Evolutionary conservation across 2,888 invertebrate species (phyloP).

Genomic region (Pseudoips prasinana): DNA sequence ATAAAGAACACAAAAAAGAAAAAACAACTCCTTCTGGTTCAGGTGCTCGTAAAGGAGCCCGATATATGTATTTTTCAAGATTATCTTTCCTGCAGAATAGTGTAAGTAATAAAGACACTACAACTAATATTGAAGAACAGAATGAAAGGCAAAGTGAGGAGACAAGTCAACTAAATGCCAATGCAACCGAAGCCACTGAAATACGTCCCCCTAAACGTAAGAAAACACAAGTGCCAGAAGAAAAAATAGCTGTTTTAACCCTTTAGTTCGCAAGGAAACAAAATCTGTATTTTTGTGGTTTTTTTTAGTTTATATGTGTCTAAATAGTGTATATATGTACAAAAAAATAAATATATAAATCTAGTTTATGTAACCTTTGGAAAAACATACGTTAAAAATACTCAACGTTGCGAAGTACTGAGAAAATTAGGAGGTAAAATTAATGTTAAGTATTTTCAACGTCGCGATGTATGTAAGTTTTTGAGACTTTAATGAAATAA

Average conservation of each 20-base stretch:
- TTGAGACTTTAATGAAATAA: too few species aligned
- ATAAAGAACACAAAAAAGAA: constrained; percentile 29
- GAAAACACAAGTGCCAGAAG: constrained; percentile 31
- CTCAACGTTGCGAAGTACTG: too few species aligned
- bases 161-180: constrained; percentile 26
- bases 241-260: constrained; percentile 28
- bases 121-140: constrained; percentile 28
- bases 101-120: constrained; percentile 29
- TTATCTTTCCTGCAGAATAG: constrained; percentile 35
- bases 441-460: too few species aligned
- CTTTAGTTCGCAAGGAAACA: too few species aligned
- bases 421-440: too few species aligned
- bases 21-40: constrained; percentile 27
- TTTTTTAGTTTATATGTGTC: too few species aligned
- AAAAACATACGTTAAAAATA: too few species aligned
- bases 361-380: too few species aligned
- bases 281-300: too few species aligned
- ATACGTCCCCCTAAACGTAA: constrained; percentile 28
- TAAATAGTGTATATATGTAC: too few species aligned
- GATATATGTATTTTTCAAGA: constrained; percentile 35
- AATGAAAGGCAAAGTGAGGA: constrained; percentile 29
- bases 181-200: constrained; percentile 28
- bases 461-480: too few species aligned
- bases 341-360: too few species aligned
- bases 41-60: constrained; percentile 27